Percentiles rank a stretch among this genome's conserved stretches.
These are phyloP conservation scores for Nomada hirtipes DNA, from an alignment of 2,888 invertebrate genomes.

Conservation along the genomic window DNA sequence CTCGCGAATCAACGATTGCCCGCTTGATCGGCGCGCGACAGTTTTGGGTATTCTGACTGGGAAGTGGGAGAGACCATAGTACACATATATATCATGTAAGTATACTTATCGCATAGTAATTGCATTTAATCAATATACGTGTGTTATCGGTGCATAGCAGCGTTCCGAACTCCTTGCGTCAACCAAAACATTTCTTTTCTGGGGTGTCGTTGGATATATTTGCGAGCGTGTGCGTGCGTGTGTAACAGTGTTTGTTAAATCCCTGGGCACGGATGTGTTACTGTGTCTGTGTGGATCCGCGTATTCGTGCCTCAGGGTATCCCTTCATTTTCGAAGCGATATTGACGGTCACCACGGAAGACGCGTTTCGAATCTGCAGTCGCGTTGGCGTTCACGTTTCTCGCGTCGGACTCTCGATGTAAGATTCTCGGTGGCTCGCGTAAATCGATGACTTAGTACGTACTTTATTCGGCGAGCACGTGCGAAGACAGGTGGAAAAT, in stretches of 20 bases:
- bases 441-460: conserved; percentile 35
- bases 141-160: conserved; percentile 82
- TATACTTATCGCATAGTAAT: conserved; percentile 84
- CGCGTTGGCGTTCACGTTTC: conserved; percentile 31
- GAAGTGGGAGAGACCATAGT: conserved; percentile 85
- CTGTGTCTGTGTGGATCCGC: conserved; percentile 24
- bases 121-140: conserved; percentile 82
- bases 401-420: conserved; percentile 18
- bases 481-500: conserved; percentile 40
- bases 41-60: conserved; percentile 77
- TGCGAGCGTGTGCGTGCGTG: conserved; percentile 45
- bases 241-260: conserved; percentile 5
- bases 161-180: conserved; percentile 84
- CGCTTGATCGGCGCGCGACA: conserved; percentile 66
- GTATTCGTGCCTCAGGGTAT: conserved; percentile 29
- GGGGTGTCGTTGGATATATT: conserved; percentile 54
- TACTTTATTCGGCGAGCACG: conserved; percentile 44
- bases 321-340: conserved; percentile 24
- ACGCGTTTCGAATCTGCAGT: conserved; percentile 25
- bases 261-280: conserved; percentile 36
- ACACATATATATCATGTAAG: conserved; percentile 84
- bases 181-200: conserved; percentile 74
- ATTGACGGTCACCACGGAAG: neutral
- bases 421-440: conserved; percentile 23
- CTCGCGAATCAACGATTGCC: conserved; percentile 62